Conservation (phyloP, 2,888 invertebrate genomes). For the Seira sanloemensis region DNA sequence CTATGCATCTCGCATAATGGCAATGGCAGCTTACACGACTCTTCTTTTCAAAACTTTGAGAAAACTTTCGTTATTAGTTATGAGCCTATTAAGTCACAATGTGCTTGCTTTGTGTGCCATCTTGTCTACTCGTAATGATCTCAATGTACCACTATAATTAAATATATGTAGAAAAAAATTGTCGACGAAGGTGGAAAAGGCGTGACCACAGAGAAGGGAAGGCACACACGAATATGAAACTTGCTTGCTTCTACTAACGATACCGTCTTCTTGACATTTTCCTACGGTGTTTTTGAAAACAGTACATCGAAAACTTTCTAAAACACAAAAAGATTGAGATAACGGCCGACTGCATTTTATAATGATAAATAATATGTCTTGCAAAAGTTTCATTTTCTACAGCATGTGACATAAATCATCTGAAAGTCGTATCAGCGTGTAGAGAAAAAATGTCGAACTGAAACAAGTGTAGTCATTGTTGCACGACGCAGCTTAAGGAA, state of each 20-base stretch:
- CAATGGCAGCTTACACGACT: no score
- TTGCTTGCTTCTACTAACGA: neutral
- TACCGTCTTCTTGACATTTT: neutral
- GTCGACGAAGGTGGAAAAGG: neutral
- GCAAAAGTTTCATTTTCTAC: neutral
- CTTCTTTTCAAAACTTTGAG: no score
- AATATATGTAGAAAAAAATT: neutral
- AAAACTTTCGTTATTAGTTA: no score
- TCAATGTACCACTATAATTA: neutral
- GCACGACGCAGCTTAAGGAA: neutral
- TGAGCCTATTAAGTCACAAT: no score
- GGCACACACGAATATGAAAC: neutral
- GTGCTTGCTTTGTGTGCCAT: neutral
- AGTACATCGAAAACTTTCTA: conserved; percentile 16
- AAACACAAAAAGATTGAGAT: neutral
- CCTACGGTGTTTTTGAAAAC: neutral
- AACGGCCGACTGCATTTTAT: neutral
- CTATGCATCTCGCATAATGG: no score
- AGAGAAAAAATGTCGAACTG: conserved; percentile 1
- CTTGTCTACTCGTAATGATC: neutral
- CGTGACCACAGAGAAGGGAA: neutral
- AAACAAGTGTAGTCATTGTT: neutral
- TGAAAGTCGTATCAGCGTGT: neutral
- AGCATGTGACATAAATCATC: conserved; percentile 7
- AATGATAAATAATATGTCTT: no score